These are phyloP conservation scores for Jacana jacana DNA, from an alignment of 2,113 vertebrate genomes.

Conservation along the genomic window DNA sequence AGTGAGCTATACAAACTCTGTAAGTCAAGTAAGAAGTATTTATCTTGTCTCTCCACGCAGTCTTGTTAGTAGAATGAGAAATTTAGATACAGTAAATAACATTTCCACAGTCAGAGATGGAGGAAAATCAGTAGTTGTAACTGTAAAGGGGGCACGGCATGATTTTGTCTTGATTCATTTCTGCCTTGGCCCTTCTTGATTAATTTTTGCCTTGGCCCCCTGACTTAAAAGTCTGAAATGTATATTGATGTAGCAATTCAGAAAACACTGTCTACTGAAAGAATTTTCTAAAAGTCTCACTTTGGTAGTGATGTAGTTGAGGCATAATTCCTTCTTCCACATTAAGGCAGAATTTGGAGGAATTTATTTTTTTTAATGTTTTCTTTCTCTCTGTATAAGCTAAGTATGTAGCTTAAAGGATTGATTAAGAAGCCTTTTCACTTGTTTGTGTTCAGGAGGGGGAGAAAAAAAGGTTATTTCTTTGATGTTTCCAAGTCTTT, in stretches of 20 bases:
- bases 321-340: not conserved
- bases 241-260: not conserved
- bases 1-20: not conserved
- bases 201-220: not conserved
- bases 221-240: not conserved
- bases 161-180: not conserved
- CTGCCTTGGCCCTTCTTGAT: not conserved
- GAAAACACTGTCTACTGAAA: not conserved
- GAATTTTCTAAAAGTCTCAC: not conserved
- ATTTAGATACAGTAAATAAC: not conserved
- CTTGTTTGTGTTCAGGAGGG: not conserved
- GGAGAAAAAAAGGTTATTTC: not conserved
- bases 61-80: not conserved
- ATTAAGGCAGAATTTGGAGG: not conserved
- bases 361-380: not conserved
- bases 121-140: not conserved
- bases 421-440: slow-evolving; percentile 15
- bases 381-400: not conserved
- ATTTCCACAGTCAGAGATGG: not conserved
- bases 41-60: not conserved
- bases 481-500: slow-evolving; percentile 12
- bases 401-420: not conserved
- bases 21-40: not conserved
- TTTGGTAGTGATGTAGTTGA: not conserved
- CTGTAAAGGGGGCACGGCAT: not conserved